Evolutionary conservation across 1,140 invertebrate genomes (phyloP), one percentile per base, ranked within the genome.

Genomic region (Zaprionus gabonicus): DNA sequence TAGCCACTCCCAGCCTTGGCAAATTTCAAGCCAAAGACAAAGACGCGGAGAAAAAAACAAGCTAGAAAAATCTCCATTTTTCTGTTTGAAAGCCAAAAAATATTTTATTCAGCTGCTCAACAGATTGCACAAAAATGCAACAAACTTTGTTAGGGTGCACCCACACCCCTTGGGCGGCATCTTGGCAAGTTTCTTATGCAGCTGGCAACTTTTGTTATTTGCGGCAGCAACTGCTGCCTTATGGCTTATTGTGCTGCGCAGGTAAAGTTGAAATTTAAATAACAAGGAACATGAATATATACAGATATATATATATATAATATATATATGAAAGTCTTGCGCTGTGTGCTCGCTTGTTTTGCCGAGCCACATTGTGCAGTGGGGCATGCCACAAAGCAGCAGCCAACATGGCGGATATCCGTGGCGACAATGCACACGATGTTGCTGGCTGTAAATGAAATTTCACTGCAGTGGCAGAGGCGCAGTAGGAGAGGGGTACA

Each of bases 351-450:
- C 44, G 1, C 6, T 20, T 20, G 17, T 49, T 49, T 23, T 49
- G 44, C 44, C 17, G 7, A 25, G 44, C 56, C 60, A 70, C 74
- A 78, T 75, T 84, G 80, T 86, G 72, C 83, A 73, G 34, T 59
- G 80, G 53, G 56, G 78, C 69, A 76, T 71, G 68, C 74, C 62
- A 72, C 69, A 76, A 66, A 71, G 69, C 58, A 58, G 41, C 38
- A 87, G 80, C 80, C 80, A 84, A 84, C 84, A 87, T 87, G 84
- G 81, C 83, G 83, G 84, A 87, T 81, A 75, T 87, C 83, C 83
- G 81, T 88, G 83, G 84, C 84, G 83, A 88, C 83, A 87, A 81
- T 81, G 83, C 83, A 82, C 68, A 88, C 73, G 67, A 74, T 67
- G 69, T 41, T 41, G 25, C 55, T 53, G 65, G 44, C 66, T 44